These are phyloP conservation scores for Lasioglossum marginatum DNA, from an alignment of 2,888 invertebrate genomes.

Conservation along the genomic window DNA sequence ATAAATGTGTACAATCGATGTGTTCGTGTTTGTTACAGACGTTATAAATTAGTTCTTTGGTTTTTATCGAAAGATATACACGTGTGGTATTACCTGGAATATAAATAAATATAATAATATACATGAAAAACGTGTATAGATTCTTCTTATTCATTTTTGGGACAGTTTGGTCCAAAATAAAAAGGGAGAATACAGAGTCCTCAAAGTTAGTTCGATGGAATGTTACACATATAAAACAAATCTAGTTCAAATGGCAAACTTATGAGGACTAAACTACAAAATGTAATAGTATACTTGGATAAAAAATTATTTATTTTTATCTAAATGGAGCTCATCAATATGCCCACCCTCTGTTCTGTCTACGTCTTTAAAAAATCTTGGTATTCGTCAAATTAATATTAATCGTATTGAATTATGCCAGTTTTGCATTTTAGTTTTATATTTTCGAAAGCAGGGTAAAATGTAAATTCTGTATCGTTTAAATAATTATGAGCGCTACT, in stretches of 20 bases:
- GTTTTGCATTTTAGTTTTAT: not conserved
- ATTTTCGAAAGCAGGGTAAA: not conserved
- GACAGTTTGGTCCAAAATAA: no score
- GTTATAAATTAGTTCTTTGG: constrained; percentile 49
- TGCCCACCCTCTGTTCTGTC: not conserved
- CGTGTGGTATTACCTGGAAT: constrained; percentile 45
- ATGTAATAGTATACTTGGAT: not conserved
- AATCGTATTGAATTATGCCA: not conserved
- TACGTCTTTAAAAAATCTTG: not conserved
- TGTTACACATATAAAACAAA: constrained; percentile 22
- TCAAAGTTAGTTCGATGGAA: constrained; percentile 8
- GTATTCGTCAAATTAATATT: not conserved
- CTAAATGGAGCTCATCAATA: not conserved
- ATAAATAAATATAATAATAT: constrained; percentile 53
- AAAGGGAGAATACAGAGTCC: not conserved
- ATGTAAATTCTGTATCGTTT: not conserved
- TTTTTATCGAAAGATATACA: constrained; percentile 36
- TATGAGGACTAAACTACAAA: not conserved
- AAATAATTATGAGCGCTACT: not conserved
- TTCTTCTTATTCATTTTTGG: not conserved
- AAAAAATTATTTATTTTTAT: not conserved
- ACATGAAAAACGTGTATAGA: constrained; percentile 32
- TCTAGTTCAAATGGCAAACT: not conserved
- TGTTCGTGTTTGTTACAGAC: constrained; percentile 51
- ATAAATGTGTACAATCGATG: constrained; percentile 39